Evolutionary conservation across 2,113 vertebrate species (phyloP), one percentile per base, ranked within the genome.

Genomic region (Nothobranchius kuhntae): DNA sequence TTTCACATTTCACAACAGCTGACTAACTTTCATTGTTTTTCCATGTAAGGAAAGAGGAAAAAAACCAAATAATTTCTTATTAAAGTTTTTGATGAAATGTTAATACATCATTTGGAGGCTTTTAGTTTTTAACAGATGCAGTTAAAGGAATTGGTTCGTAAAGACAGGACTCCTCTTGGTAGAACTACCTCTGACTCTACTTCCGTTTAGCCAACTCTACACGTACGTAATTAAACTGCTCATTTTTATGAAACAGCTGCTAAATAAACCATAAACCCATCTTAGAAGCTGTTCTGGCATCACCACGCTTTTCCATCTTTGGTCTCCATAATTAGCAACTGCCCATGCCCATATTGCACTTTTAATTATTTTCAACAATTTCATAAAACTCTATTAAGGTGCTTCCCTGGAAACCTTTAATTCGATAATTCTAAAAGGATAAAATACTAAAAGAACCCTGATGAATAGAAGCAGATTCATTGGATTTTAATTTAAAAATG

Each of bases 181-280:
- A 26, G 1, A 65, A 59, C 66, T 48, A 42, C 53, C 53, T 77
- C 55, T 12, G 80, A 68, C 36, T 48, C 55, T 1, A 89, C 84
- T 77, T 87, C 35, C 81, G 9, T 55, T 56, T 15, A 26, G 44
- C 80, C 70, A 69, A 62, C 75, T 66, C 24, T 51, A 46, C 77
- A 90, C 86, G 62, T 90, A 71, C 85, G 30, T 47, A 57, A 67
- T 11, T 3, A 53, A 45, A 24, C 73, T 71, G 42, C 68, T 78
- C 65, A 57, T 53, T 78, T 51, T 5, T 59, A 3, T 56, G 64
- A 46, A 44, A 53, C 58, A 61, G 4, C 53, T 53, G n/a, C 14
- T 13, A 36, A 45, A 65, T 26, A 47, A 40, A 3, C 6, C 51
- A 65, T 6, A 48, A 65, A 26, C 35, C 61, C 61, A 53, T 75